These are phyloP conservation scores for Chelmon rostratus DNA, from an alignment of 2,797 vertebrate genomes.

Conservation along the genomic window DNA sequence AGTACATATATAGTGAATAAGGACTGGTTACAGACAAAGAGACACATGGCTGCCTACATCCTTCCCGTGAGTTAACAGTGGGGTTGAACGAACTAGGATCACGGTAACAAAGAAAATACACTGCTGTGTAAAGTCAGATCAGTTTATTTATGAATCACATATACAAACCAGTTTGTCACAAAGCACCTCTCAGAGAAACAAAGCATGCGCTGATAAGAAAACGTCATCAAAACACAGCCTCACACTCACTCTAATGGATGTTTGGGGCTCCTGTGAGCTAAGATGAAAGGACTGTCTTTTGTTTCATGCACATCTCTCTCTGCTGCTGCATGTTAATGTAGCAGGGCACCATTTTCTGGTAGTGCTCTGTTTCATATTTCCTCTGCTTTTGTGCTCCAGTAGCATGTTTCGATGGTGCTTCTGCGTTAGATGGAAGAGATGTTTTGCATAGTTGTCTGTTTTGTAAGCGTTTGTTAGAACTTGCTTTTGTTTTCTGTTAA, in stretches of 20 bases:
- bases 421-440: neutral
- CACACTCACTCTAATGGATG: conserved; percentile 37
- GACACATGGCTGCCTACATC: neutral
- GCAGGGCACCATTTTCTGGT: neutral
- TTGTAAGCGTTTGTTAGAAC: conserved; percentile 8
- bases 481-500: conserved; percentile 22
- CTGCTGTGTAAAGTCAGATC: neutral
- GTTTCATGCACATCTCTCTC: conserved; percentile 35
- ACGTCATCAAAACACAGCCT: conserved; percentile 9
- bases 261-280: conserved; percentile 37
- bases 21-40: neutral
- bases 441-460: neutral
- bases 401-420: neutral
- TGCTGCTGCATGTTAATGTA: conserved; percentile 9
- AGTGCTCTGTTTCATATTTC: conserved; percentile 1
- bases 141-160: conserved; percentile 16
- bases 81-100: neutral
- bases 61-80: neutral
- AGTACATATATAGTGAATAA: neutral
- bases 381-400: conserved; percentile 16
- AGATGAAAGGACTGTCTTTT: conserved; percentile 48
- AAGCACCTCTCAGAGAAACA: conserved; percentile 3
- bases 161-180: conserved; percentile 5
- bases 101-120: neutral
- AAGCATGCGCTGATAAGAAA: neutral